These are phyloP conservation scores for Physeter macrocephalus DNA, from an alignment of 2,113 vertebrate genomes.

Conservation along the genomic window DNA sequence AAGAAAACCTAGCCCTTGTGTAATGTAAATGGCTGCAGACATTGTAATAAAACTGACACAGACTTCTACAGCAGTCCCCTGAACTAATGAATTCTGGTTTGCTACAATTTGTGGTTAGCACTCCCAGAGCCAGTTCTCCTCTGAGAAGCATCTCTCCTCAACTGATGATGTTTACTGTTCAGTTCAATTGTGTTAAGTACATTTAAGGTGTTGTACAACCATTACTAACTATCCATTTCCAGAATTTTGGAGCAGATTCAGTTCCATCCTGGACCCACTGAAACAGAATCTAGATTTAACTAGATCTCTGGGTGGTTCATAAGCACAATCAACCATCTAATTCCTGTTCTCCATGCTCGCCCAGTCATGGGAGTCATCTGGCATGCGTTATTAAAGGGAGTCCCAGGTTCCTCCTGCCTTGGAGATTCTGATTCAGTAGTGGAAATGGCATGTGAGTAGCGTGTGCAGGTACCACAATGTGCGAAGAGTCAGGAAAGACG, in stretches of 20 bases:
- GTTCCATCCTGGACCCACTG: not conserved
- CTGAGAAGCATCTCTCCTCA: not conserved
- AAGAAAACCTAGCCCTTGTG: not conserved
- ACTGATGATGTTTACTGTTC: not conserved
- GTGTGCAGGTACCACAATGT: not conserved
- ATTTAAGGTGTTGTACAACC: too few relatives aligned
- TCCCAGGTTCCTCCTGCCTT: not conserved
- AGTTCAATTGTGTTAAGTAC: too few relatives aligned
- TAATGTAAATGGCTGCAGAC: not conserved
- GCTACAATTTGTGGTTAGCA: not conserved
- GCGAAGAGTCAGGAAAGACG: not conserved
- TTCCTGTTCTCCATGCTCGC: not conserved
- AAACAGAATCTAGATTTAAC: not conserved
- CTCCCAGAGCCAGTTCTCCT: not conserved
- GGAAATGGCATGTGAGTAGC: not conserved
- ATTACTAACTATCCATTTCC: too few relatives aligned
- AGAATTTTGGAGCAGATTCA: too few relatives aligned
- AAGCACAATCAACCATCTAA: not conserved
- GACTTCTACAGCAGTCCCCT: not conserved
- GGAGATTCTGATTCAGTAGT: not conserved
- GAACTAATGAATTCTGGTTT: slow-evolving; percentile 9
- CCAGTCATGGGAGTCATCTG: not conserved
- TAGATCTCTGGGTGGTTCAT: not conserved
- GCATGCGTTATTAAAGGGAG: not conserved
- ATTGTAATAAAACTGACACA: not conserved